Evolutionary conservation across 2,888 invertebrate genomes (phyloP).

Genomic region (Napeogenes sylphis): DNA sequence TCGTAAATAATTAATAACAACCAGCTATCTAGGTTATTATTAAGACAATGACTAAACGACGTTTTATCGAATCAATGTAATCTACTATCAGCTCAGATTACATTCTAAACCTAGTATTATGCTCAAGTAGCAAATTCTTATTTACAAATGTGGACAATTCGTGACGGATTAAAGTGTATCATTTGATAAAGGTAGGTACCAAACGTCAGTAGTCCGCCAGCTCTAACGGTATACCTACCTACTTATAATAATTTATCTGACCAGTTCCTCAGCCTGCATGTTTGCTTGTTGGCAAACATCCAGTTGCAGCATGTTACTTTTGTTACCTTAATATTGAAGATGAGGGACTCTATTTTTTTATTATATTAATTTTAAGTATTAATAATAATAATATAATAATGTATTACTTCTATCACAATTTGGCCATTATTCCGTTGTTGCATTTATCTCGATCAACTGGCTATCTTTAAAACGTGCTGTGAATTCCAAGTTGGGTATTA

Average conservation of each 20-base stretch:
- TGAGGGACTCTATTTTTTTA: not conserved
- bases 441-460: constrained; percentile 42
- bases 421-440: constrained; percentile 46
- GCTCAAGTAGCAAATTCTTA: constrained; percentile 31
- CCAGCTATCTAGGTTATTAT: too few relatives aligned
- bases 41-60: too few relatives aligned
- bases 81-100: too few relatives aligned
- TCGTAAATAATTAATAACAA: too few relatives aligned
- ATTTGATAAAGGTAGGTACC: constrained; percentile 52
- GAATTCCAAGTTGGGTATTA: constrained; percentile 70
- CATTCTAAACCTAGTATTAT: too few relatives aligned
- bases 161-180: constrained; percentile 58
- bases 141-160: constrained; percentile 55
- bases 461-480: constrained; percentile 65
- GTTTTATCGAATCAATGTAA: too few relatives aligned
- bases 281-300: constrained; percentile 9
- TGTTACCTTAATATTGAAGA: too few relatives aligned
- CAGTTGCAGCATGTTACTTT: too few relatives aligned
- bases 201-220: constrained; percentile 44
- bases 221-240: constrained; percentile 31
- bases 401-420: constrained; percentile 39
- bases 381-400: too few relatives aligned
- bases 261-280: constrained; percentile 24
- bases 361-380: too few relatives aligned
- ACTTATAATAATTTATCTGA: constrained; percentile 46